Conservation (phyloP, 2,113 vertebrate species). For the Petromus typicus region DNA sequence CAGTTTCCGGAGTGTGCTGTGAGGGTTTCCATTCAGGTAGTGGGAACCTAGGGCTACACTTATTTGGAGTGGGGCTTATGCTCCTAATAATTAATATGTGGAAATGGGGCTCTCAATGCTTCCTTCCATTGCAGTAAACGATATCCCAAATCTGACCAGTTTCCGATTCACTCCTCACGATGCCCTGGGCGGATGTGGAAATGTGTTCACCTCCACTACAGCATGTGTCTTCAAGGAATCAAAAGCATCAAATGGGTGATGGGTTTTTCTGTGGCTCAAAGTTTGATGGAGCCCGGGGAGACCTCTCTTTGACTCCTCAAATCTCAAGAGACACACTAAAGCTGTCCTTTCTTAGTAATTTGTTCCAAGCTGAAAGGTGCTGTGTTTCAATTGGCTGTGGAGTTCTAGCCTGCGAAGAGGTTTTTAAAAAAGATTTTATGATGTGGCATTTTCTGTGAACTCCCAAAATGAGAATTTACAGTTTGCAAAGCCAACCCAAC, state of each 20-base stretch:
- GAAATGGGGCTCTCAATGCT: neutral
- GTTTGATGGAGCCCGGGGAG: neutral
- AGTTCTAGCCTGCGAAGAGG: conserved; percentile 51
- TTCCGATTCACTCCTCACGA: neutral
- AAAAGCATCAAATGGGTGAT: conserved; percentile 15
- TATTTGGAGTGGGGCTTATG: conserved; percentile 18
- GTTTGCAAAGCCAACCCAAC: neutral
- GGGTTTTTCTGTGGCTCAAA: conserved; percentile 41
- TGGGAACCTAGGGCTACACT: conserved; percentile 14
- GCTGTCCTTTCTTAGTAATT: conserved; percentile 11
- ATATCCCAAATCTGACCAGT: conserved; percentile 22
- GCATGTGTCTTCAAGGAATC: conserved; percentile 19
- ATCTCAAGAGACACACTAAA: conserved; percentile 16
- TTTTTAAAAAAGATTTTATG: conserved; percentile 1
- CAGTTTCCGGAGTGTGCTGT: neutral
- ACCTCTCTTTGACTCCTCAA: neutral
- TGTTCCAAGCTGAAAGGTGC: conserved; percentile 54
- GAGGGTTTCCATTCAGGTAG: neutral
- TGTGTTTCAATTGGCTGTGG: conserved; percentile 62
- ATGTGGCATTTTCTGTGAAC: conserved; percentile 61
- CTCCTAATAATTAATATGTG: conserved; percentile 45
- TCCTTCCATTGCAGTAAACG: conserved; percentile 43
- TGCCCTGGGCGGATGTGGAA: conserved; percentile 24
- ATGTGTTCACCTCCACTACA: conserved; percentile 22
- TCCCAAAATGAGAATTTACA: conserved; percentile 35